These are phyloP conservation scores for Sorex fumeus DNA, from an alignment of 2,113 vertebrate species.

Conservation along the genomic window DNA sequence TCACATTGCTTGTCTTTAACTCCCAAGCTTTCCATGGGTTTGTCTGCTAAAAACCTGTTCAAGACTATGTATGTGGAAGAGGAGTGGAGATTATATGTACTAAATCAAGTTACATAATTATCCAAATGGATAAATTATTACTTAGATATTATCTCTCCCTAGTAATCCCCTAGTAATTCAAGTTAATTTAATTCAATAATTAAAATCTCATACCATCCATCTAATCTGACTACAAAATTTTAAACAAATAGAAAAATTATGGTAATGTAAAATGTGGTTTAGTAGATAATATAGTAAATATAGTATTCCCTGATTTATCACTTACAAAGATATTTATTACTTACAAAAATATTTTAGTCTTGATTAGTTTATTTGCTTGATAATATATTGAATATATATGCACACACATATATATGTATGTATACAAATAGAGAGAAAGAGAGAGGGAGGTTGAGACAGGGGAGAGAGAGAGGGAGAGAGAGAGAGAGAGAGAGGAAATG, in stretches of 20 bases:
- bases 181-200: neutral
- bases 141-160: neutral
- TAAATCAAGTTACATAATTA: neutral
- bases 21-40: neutral
- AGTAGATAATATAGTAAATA: neutral
- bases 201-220: neutral
- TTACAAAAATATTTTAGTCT: conserved; percentile 21
- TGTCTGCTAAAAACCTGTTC: neutral
- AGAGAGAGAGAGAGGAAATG: neutral
- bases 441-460: too few relatives aligned
- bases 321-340: conserved; percentile 25
- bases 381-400: neutral
- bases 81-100: neutral
- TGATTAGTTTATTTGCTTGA: conserved; percentile 21
- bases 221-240: neutral
- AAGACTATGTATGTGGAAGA: neutral
- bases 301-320: neutral
- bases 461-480: too few relatives aligned
- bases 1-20: neutral
- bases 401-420: too few relatives aligned
- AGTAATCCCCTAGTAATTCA: neutral
- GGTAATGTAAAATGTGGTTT: too few relatives aligned
- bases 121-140: neutral
- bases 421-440: neutral
- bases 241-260: conserved; percentile 1